phyloP scores from a whole-genome alignment of 2,888 invertebrate genomes.

The Drosophila limbata region DNA sequence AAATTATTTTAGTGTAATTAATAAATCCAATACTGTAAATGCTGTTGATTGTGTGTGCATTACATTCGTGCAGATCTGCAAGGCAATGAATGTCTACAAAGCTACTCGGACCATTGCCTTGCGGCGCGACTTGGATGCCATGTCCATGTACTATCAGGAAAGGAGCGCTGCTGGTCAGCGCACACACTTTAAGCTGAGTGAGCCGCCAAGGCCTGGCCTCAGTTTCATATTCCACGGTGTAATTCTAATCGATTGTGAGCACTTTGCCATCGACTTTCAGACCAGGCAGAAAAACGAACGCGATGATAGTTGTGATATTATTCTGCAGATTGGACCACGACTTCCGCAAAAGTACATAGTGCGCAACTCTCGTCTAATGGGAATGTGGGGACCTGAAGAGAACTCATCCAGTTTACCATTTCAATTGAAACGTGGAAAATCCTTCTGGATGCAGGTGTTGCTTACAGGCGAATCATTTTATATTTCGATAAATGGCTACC shows the following conservation, averaged over 20 bases:
- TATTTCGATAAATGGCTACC: conserved; percentile 90
- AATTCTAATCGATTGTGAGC: conserved; percentile 55
- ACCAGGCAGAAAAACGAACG: not conserved
- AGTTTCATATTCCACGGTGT: conserved; percentile 64
- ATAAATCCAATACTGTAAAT: conserved; percentile 4
- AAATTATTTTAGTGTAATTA: conserved; percentile 29
- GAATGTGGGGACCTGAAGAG: conserved; percentile 91
- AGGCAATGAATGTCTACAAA: conserved; percentile 52
- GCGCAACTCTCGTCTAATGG: conserved; percentile 89
- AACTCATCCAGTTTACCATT: conserved; percentile 86
- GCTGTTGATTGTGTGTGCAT: conserved; percentile 29
- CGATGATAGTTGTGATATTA: conserved; percentile 86
- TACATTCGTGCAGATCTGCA: conserved; percentile 9
- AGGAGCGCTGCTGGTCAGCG: conserved; percentile 40
- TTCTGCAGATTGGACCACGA: conserved; percentile 92
- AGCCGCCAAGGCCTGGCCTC: conserved; percentile 53
- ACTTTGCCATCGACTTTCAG: conserved; percentile 63
- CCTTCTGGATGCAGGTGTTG: conserved; percentile 87
- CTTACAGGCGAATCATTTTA: conserved; percentile 87
- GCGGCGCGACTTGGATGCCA: conserved; percentile 52
- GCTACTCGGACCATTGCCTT: conserved; percentile 53
- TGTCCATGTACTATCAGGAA: conserved; percentile 63
- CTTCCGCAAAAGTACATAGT: conserved; percentile 91
- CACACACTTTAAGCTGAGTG: conserved; percentile 30
- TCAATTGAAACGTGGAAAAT: conserved; percentile 71